These are phyloP conservation scores for Zapornia atra DNA, from an alignment of 2,113 vertebrate species.

Conservation along the genomic window DNA sequence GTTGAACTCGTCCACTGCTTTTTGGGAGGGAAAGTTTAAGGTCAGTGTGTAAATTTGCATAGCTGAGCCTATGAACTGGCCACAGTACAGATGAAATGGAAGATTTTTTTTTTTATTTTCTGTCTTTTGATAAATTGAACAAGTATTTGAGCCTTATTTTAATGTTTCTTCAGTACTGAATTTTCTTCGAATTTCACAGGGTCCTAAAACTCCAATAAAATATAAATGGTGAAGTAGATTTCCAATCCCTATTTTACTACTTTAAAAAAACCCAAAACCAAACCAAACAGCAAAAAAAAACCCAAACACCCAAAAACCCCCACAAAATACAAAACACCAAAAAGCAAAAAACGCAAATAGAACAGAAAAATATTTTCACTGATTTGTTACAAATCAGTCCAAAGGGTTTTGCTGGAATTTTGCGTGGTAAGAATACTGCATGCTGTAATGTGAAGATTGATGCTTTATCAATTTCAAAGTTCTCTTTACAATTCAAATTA, in stretches of 20 bases:
- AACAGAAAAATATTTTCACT: background rate
- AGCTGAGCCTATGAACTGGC: background rate
- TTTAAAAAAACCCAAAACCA: background rate
- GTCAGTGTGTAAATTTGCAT: background rate
- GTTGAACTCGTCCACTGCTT: background rate
- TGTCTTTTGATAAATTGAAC: background rate
- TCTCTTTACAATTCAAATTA: slow-evolving; percentile 47
- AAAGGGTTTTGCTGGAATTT: background rate
- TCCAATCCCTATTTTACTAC: background rate
- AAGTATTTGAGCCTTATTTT: background rate
- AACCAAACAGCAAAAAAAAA: no score
- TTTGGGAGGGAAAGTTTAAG: background rate
- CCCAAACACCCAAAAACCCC: no score
- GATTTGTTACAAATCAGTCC: background rate
- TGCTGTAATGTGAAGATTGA: slow-evolving; percentile 28
- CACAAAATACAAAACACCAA: no score
- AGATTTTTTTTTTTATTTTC: background rate
- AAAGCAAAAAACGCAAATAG: background rate
- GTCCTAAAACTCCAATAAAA: background rate
- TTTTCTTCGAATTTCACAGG: background rate
- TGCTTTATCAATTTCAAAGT: slow-evolving; percentile 40
- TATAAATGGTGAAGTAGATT: background rate
- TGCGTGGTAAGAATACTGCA: background rate
- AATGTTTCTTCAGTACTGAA: background rate
- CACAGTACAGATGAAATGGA: background rate